Conservation (phyloP, 2,113 vertebrate genomes). For the Oostethus manadensis region DNA sequence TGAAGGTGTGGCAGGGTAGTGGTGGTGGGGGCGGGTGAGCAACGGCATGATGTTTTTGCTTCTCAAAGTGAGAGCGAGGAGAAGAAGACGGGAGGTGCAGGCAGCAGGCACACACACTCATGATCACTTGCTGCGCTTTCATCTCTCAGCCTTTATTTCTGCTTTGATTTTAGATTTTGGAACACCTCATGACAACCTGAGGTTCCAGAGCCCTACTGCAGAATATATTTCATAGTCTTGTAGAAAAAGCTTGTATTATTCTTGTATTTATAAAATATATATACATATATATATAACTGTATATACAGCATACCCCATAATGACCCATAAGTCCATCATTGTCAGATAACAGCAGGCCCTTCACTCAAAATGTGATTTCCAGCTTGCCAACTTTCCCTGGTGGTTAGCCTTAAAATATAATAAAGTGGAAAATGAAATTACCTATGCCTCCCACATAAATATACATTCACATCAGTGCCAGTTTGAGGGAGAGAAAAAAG, state of each 20-base stretch:
- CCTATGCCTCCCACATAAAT: slow-evolving; percentile 53
- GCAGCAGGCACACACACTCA: slow-evolving; percentile 28
- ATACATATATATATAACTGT: too few species aligned
- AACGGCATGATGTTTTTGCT: slow-evolving; percentile 29
- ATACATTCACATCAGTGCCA: slow-evolving; percentile 45
- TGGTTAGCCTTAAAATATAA: slow-evolving; percentile 46
- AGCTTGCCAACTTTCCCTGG: slow-evolving; percentile 34
- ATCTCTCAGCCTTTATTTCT: slow-evolving; percentile 45
- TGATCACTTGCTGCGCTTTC: slow-evolving; percentile 44
- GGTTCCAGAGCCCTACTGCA: slow-evolving; percentile 23
- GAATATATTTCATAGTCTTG: slow-evolving; percentile 23
- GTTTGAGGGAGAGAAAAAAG: slow-evolving; percentile 22
- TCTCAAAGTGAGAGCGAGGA: slow-evolving; percentile 20
- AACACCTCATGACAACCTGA: slow-evolving; percentile 29
- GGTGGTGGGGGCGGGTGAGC: slow-evolving; percentile 33
- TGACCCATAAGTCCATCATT: neutral
- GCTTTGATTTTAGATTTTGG: slow-evolving; percentile 59
- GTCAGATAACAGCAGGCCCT: neutral
- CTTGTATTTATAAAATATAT: too few species aligned
- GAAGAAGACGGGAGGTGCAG: slow-evolving; percentile 3
- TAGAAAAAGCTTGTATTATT: neutral
- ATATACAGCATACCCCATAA: neutral
- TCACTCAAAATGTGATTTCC: neutral
- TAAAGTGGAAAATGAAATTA: slow-evolving; percentile 59
- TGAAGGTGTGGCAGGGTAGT: slow-evolving; percentile 18